Conservation (phyloP, 92 coral and sea anemone species). For the Siderastrea radians region DNA sequence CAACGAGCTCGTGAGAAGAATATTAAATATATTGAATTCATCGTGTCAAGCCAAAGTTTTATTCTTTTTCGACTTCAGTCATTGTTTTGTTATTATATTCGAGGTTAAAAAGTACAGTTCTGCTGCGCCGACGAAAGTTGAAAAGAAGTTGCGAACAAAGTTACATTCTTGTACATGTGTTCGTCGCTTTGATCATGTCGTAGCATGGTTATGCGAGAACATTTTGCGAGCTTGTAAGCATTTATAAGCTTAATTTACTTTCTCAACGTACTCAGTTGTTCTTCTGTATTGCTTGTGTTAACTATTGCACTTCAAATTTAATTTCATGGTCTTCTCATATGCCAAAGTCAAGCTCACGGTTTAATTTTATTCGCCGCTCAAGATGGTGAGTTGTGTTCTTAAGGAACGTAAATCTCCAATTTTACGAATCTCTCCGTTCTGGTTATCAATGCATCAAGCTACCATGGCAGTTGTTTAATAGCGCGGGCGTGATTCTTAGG, state of each 20-base stretch:
- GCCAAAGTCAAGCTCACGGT: background rate
- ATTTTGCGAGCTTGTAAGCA: background rate
- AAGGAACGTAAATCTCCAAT: background rate
- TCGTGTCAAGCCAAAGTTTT: background rate
- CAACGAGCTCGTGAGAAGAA: background rate
- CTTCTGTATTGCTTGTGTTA: background rate
- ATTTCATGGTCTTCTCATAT: background rate
- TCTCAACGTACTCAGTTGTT: background rate
- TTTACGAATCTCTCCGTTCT: constrained; percentile 18
- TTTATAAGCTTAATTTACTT: background rate
- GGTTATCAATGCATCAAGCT: background rate
- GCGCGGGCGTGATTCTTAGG: constrained; percentile 13
- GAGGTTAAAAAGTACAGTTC: background rate
- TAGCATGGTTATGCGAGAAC: constrained; percentile 7
- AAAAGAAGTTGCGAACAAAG: too few relatives aligned
- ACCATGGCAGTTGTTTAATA: background rate
- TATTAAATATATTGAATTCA: constrained; percentile 20
- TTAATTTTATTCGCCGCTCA: too few relatives aligned
- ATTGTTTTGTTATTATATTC: constrained; percentile 16
- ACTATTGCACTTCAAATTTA: background rate
- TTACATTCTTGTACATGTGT: background rate
- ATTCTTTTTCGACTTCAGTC: background rate
- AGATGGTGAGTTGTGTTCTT: background rate
- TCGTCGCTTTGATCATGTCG: background rate
- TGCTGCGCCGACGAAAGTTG: background rate